Evolutionary conservation across 2,888 invertebrate species (phyloP).

Genomic region (Ceramica pisi): DNA sequence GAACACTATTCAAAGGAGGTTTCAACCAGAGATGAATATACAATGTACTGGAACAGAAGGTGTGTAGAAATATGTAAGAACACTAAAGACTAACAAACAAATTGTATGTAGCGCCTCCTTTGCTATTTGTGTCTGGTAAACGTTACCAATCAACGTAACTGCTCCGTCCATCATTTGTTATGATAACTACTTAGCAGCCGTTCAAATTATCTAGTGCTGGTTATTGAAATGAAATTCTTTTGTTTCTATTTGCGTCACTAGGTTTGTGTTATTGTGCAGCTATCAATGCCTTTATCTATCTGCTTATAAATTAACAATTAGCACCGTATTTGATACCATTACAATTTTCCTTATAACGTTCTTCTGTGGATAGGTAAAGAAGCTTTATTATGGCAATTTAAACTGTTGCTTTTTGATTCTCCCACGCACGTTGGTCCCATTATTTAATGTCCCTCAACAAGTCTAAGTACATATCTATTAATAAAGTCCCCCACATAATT

Average conservation of each 20-base stretch:
- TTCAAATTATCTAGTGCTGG: slow-evolving; percentile 52
- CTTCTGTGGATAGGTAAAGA: background rate
- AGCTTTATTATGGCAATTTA: background rate
- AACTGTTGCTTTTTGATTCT: background rate
- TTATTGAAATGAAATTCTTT: slow-evolving; percentile 45
- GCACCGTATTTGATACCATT: background rate
- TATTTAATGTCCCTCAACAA: background rate
- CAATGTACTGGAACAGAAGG: slow-evolving; percentile 27
- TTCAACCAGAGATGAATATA: slow-evolving; percentile 31
- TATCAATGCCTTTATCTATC: slow-evolving; percentile 1
- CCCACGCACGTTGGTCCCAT: background rate
- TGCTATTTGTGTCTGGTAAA: slow-evolving; percentile 58
- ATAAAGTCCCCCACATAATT: background rate
- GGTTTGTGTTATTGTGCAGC: slow-evolving; percentile 31
- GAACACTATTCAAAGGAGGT: slow-evolving; percentile 32
- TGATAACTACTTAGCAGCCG: slow-evolving; percentile 63
- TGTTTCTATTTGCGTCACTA: slow-evolving; percentile 53
- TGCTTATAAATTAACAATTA: slow-evolving; percentile 3
- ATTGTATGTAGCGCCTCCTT: slow-evolving; percentile 18
- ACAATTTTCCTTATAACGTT: background rate
- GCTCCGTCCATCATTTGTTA: slow-evolving; percentile 70
- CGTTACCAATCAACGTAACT: slow-evolving; percentile 66
- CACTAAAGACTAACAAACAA: slow-evolving; percentile 37
- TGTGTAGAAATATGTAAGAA: slow-evolving; percentile 29
- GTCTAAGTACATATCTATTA: background rate